Evolutionary conservation across 2,888 invertebrate species (phyloP).

Genomic region (Spisula subtruncata): DNA sequence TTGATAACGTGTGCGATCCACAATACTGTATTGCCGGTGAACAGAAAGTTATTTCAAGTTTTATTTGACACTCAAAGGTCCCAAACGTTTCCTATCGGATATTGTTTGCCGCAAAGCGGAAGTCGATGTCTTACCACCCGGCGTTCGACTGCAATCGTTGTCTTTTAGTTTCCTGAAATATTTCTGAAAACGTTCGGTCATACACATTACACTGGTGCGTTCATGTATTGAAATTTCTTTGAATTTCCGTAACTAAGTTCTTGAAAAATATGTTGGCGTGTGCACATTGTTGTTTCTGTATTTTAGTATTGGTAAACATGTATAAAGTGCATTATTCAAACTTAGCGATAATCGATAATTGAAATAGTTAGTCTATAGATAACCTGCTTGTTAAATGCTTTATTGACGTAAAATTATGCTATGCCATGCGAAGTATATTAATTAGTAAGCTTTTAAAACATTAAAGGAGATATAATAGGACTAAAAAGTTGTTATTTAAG

Average conservation of each 20-base stretch:
- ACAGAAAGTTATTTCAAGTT: constrained; percentile 18
- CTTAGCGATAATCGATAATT: too few relatives aligned
- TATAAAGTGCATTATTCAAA: too few relatives aligned
- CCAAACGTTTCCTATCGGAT: constrained; percentile 2
- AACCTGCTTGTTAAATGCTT: too few relatives aligned
- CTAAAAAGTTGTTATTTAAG: too few relatives aligned
- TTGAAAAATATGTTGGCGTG: not conserved
- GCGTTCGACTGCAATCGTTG: constrained; percentile 24
- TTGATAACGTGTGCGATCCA: too few relatives aligned
- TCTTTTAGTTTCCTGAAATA: not conserved
- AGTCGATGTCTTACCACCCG: constrained; percentile 1
- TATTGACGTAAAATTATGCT: too few relatives aligned
- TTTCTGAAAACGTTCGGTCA: not conserved
- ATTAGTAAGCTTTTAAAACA: too few relatives aligned
- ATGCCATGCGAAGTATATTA: too few relatives aligned
- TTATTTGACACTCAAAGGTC: constrained; percentile 9
- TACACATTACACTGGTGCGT: not conserved
- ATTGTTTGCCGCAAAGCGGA: constrained; percentile 14
- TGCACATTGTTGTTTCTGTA: too few relatives aligned
- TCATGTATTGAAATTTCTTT: not conserved
- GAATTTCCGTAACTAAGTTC: not conserved
- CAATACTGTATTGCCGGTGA: not conserved
- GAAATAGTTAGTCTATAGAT: too few relatives aligned
- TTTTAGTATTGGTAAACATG: too few relatives aligned
- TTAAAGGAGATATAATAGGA: too few relatives aligned